Conservation (phyloP, 2,113 vertebrate genomes). For the Siniperca knerii region DNA sequence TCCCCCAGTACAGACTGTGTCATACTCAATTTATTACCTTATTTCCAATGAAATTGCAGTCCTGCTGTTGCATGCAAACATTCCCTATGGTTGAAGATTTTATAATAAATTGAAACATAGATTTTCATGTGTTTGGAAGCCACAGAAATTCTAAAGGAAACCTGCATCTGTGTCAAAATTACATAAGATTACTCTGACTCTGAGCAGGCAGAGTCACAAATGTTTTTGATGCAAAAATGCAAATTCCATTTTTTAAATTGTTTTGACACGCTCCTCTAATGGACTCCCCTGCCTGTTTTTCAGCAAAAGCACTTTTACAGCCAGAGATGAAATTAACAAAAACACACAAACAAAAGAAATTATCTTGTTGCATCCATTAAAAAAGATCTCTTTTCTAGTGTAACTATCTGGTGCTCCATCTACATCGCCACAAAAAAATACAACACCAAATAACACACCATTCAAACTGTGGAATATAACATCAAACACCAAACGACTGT, state of each 20-base stretch:
- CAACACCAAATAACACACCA: neutral
- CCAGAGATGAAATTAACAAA: constrained; percentile 1
- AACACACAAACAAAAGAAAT: neutral
- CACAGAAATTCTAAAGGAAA: constrained; percentile 32
- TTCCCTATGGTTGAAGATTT: constrained; percentile 38
- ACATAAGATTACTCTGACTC: constrained; percentile 18
- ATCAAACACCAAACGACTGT: constrained; percentile 37
- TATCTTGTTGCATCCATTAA: neutral
- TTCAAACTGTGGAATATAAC: neutral
- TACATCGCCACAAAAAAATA: neutral
- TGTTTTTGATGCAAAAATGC: constrained; percentile 3
- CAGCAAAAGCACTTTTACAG: neutral
- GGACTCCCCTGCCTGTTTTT: neutral
- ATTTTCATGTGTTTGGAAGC: constrained; percentile 42
- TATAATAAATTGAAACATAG: constrained; percentile 32
- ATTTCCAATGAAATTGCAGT: constrained; percentile 49
- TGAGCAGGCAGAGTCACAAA: neutral
- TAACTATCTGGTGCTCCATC: neutral
- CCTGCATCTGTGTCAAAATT: constrained; percentile 40
- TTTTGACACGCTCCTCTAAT: constrained; percentile 16
- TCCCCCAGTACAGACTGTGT: constrained; percentile 20
- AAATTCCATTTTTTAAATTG: no score
- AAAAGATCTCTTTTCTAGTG: neutral
- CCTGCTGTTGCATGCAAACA: constrained; percentile 42
- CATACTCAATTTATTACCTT: constrained; percentile 53